A percentile compares a stretch with the other conserved stretches of the same genome.
These are phyloP conservation scores for Polydrusus pterygomalis DNA, from an alignment of 2,888 invertebrate genomes.

Conservation along the genomic window DNA sequence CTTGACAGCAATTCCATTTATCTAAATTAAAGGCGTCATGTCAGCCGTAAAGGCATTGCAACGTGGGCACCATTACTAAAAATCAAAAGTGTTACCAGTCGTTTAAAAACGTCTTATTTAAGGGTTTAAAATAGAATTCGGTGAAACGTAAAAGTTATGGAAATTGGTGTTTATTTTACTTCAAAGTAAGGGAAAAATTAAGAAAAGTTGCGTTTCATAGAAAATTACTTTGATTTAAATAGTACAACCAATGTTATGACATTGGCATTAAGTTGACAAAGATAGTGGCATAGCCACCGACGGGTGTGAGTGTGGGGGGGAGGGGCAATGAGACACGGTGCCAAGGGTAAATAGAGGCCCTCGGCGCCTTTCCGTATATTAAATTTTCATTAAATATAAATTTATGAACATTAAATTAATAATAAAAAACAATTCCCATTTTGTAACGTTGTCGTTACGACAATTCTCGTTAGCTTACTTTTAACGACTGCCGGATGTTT, in stretches of 20 bases:
- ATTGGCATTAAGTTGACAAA: too few species aligned
- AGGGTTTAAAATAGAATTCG: slow-evolving; percentile 38
- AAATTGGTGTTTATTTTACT: slow-evolving; percentile 44
- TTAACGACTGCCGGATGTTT: too few species aligned
- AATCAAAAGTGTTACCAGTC: slow-evolving; percentile 37
- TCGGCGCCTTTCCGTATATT: too few species aligned
- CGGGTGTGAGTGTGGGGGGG: too few species aligned
- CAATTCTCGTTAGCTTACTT: too few species aligned
- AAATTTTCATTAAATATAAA: too few species aligned
- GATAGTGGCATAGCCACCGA: too few species aligned
- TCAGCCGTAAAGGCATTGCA: slow-evolving; percentile 57
- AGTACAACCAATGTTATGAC: neutral
- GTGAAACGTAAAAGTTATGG: slow-evolving; percentile 27
- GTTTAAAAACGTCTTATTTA: slow-evolving; percentile 27
- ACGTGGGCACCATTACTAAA: slow-evolving; percentile 49
- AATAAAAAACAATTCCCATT: too few species aligned
- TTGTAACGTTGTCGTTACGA: too few species aligned
- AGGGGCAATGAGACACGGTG: too few species aligned
- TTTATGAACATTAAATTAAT: too few species aligned
- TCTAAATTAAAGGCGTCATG: slow-evolving; percentile 65
- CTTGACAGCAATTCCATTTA: slow-evolving; percentile 64
- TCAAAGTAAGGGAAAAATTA: slow-evolving; percentile 30
- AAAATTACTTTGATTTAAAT: slow-evolving; percentile 26
- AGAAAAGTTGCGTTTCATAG: neutral
- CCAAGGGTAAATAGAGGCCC: too few species aligned